Conservation (phyloP, 2,113 vertebrate genomes). For the Anguilla rostrata region DNA sequence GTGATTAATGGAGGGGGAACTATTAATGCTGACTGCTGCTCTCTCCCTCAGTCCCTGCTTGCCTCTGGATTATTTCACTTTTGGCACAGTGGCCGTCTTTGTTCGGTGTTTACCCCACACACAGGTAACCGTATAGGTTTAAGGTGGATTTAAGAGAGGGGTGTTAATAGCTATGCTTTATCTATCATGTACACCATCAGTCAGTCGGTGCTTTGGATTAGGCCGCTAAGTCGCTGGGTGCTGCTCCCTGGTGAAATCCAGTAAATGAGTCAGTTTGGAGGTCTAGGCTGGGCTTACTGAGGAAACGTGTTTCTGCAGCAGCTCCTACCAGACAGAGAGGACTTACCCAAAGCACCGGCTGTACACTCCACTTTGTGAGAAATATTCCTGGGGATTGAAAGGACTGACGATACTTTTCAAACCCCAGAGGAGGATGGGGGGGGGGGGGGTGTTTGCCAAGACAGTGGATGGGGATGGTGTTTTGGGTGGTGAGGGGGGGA, state of each 20-base stretch:
- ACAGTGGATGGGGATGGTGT: too few relatives aligned
- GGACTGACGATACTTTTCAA: too few relatives aligned
- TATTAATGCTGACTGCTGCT: background rate
- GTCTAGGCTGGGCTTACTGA: background rate
- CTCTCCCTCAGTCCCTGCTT: conserved; percentile 12
- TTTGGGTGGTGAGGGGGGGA: too few relatives aligned
- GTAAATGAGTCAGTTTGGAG: conserved; percentile 9
- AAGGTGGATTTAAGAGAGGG: conserved; percentile 35
- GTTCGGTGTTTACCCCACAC: conserved; percentile 33
- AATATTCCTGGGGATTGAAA: too few relatives aligned
- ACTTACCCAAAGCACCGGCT: background rate
- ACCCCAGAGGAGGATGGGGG: too few relatives aligned
- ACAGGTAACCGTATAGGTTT: conserved; percentile 16
- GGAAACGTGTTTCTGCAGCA: background rate
- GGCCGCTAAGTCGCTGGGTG: conserved; percentile 36
- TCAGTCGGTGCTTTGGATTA: conserved; percentile 40
- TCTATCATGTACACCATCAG: conserved; percentile 4
- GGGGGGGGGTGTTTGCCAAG: too few relatives aligned
- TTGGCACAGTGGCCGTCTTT: conserved; percentile 41
- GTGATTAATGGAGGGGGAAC: background rate
- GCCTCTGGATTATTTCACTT: conserved; percentile 49
- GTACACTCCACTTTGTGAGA: background rate
- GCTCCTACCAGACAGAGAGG: background rate
- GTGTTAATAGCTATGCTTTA: conserved; percentile 20
- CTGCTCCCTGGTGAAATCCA: background rate